phyloP scores from a whole-genome alignment of 2,113 vertebrate genomes.

The Brachyhypopomus occidentalis region DNA sequence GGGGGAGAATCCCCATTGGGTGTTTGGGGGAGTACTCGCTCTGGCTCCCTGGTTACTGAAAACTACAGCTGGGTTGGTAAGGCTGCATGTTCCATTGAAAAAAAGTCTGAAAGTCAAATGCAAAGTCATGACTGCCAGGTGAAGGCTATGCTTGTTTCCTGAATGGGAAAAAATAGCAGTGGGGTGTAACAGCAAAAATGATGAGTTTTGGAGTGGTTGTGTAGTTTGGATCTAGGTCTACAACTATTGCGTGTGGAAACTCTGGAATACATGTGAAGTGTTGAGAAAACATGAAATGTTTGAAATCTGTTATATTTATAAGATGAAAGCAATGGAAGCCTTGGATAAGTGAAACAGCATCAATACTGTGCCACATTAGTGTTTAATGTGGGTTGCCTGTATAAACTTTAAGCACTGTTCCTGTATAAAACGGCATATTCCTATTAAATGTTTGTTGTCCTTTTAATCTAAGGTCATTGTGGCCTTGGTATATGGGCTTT shows the following conservation, averaged over 20 bases:
- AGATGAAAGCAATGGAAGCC: neutral
- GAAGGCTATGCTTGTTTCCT: conserved; percentile 39
- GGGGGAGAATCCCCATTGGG: conserved; percentile 29
- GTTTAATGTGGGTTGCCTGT: neutral
- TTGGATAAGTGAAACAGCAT: conserved; percentile 7
- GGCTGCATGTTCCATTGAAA: conserved; percentile 41
- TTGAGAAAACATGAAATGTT: conserved; percentile 21
- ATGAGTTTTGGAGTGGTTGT: conserved; percentile 33
- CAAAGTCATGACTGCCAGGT: conserved; percentile 20
- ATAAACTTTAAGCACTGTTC: conserved; percentile 4
- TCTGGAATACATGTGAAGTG: conserved; percentile 24
- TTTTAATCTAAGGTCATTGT: conserved; percentile 14
- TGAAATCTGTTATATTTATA: conserved; percentile 3
- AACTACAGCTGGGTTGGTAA: conserved; percentile 47
- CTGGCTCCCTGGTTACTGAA: conserved; percentile 42
- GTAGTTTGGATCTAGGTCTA: conserved; percentile 33
- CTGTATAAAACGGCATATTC: neutral
- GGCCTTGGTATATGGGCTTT: conserved; percentile 1
- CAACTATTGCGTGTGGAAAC: conserved; percentile 35
- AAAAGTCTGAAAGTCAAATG: conserved; percentile 1
- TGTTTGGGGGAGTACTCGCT: conserved; percentile 34
- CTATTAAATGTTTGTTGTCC: conserved; percentile 24
- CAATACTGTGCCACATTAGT: neutral
- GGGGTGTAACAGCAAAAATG: conserved; percentile 29
- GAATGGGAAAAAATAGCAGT: conserved; percentile 38